These are phyloP conservation scores for Vultur gryphus DNA, from an alignment of 2,797 vertebrate species.

Conservation along the genomic window DNA sequence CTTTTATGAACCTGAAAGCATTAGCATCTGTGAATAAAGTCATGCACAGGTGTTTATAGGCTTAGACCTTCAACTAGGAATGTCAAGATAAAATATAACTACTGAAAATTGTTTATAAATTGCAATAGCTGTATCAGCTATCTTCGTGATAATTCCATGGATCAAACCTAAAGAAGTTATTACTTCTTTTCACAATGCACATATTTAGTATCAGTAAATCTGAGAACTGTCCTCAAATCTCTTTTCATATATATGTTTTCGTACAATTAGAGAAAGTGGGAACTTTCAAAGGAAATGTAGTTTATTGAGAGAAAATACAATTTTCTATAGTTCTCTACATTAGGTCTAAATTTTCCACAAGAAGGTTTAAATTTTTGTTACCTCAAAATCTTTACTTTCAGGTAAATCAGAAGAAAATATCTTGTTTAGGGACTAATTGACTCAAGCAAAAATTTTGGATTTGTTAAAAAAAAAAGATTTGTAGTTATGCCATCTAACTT, in stretches of 20 bases:
- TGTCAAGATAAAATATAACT: background rate
- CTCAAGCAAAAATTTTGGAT: background rate
- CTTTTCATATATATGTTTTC: background rate
- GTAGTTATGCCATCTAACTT: background rate
- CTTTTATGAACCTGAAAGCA: constrained; percentile 10
- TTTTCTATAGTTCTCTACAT: background rate
- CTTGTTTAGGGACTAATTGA: background rate
- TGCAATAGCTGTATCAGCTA: background rate
- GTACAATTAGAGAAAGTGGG: background rate
- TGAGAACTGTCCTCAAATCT: background rate
- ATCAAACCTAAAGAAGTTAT: background rate
- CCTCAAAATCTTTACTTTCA: background rate
- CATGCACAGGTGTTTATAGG: background rate
- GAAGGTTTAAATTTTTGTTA: background rate
- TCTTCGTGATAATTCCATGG: background rate
- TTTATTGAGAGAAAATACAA: background rate
- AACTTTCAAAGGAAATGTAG: background rate
- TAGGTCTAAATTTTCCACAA: background rate
- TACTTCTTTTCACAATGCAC: background rate
- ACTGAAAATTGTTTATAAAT: background rate
- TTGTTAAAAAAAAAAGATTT: background rate
- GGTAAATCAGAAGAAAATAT: background rate
- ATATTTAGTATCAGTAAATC: background rate
- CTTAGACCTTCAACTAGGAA: background rate
- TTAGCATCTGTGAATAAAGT: background rate